Conservation (phyloP, 1,140 invertebrate genomes). For the Drosophila baimaii region DNA sequence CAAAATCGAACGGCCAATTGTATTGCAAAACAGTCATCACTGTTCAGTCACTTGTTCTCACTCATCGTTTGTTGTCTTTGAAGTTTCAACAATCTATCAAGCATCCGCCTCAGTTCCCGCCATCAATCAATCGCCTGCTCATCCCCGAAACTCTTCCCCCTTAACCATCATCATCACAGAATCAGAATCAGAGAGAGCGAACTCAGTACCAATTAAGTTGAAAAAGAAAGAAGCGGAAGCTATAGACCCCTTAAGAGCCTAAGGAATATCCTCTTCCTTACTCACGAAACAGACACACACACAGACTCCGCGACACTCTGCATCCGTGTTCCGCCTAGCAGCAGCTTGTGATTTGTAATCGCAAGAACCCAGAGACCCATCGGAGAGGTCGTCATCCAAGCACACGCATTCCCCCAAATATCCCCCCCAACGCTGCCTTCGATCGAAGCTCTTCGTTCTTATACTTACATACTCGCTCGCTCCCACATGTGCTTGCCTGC, state of each 20-base stretch:
- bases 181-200: neutral
- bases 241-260: constrained; percentile 3
- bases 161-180: neutral
- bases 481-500: neutral
- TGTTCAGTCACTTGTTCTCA: constrained; percentile 67
- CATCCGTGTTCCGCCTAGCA: no score
- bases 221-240: constrained; percentile 2
- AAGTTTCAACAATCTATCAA: constrained; percentile 76
- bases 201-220: neutral
- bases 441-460: constrained; percentile 11
- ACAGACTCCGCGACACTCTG: no score
- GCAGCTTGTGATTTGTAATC: no score
- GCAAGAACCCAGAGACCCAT: no score
- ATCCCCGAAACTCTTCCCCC: no score
- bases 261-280: neutral
- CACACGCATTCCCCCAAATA: constrained; percentile 4
- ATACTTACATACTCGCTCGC: constrained; percentile 5
- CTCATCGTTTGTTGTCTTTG: constrained; percentile 81
- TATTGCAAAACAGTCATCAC: constrained; percentile 63
- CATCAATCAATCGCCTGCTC: no score
- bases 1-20: constrained; percentile 48
- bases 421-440: constrained; percentile 10
- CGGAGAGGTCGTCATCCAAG: constrained; percentile 7
- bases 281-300: neutral
- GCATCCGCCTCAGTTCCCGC: constrained; percentile 18